Percentiles rank a stretch among this genome's conserved stretches.
Conservation (phyloP, 2,113 vertebrate genomes). For the Candoia aspera region DNA sequence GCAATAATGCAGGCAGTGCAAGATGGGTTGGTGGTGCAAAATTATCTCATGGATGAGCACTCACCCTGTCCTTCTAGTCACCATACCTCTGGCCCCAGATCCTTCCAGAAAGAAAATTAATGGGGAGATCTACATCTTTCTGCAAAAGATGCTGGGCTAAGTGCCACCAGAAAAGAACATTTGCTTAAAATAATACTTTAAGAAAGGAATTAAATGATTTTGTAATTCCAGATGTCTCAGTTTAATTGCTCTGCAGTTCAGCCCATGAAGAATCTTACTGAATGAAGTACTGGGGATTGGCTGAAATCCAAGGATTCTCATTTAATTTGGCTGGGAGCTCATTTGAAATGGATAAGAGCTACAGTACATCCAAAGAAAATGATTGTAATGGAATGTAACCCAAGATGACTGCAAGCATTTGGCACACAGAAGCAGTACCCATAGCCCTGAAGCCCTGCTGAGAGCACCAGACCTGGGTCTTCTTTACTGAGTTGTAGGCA, state of each 20-base stretch:
- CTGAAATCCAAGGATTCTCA: not conserved
- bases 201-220: not conserved
- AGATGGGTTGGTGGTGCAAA: not conserved
- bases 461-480: not conserved
- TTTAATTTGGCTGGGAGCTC: slow-evolving; percentile 5
- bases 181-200: slow-evolving; percentile 4
- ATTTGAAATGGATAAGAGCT: not conserved
- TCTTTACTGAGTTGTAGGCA: not conserved
- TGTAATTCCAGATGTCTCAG: not conserved
- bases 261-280: not conserved
- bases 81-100: not conserved
- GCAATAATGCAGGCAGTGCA: not conserved
- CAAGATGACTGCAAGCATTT: too few relatives aligned
- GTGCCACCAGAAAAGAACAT: too few relatives aligned
- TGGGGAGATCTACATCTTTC: not conserved
- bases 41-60: not conserved
- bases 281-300: not conserved
- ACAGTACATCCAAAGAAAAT: not conserved
- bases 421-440: too few relatives aligned
- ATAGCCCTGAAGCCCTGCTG: not conserved
- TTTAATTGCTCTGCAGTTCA: slow-evolving; percentile 7
- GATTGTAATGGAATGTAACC: not conserved
- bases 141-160: too few relatives aligned
- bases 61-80: not conserved
- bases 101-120: not conserved